Percentiles rank a stretch among this genome's conserved stretches.
Evolutionary conservation across 2,888 invertebrate genomes (phyloP).

Genomic region (Scaptomyza tumidula): DNA sequence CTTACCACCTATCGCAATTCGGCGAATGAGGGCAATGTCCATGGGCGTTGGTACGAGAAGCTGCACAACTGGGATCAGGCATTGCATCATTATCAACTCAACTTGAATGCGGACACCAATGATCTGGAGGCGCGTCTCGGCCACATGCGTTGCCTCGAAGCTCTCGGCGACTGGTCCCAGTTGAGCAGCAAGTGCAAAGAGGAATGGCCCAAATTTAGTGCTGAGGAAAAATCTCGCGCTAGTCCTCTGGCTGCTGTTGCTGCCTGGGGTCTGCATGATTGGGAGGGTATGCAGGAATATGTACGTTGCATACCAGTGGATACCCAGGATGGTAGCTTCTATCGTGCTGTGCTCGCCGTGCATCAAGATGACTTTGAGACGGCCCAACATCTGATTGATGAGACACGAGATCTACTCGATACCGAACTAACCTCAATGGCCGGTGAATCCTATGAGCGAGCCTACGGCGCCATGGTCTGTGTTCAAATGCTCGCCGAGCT

Average conservation of each 20-base stretch:
- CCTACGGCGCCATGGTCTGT: slow-evolving; percentile 97
- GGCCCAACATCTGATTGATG: slow-evolving; percentile 93
- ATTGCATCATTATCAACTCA: slow-evolving; percentile 92
- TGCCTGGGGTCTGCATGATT: slow-evolving; percentile 97
- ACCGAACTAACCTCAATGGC: slow-evolving; percentile 98
- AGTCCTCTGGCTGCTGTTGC: slow-evolving; percentile 97
- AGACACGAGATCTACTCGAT: slow-evolving; percentile 96
- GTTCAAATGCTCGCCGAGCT: slow-evolving; percentile 98
- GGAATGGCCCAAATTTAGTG: slow-evolving; percentile 90
- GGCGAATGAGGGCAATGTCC: slow-evolving; percentile 86
- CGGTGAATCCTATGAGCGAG: slow-evolving; percentile 97
- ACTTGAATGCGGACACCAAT: slow-evolving; percentile 87
- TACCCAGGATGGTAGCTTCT: slow-evolving; percentile 97
- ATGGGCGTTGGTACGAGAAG: slow-evolving; percentile 99
- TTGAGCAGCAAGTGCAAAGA: slow-evolving; percentile 92
- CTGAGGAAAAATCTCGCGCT: slow-evolving; percentile 88
- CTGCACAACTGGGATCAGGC: slow-evolving; percentile 99
- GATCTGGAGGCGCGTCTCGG: slow-evolving; percentile 94
- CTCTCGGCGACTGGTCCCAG: slow-evolving; percentile 97
- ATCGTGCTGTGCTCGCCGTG: slow-evolving; percentile 95
- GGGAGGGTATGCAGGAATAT: slow-evolving; percentile 97
- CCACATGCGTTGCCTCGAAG: slow-evolving; percentile 97
- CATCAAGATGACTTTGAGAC: slow-evolving; percentile 90
- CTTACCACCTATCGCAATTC: slow-evolving; percentile 92
- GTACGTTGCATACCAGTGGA: slow-evolving; percentile 95